These are phyloP conservation scores for Amblyjoppa proteus DNA, from an alignment of 2,888 invertebrate genomes.

Conservation along the genomic window DNA sequence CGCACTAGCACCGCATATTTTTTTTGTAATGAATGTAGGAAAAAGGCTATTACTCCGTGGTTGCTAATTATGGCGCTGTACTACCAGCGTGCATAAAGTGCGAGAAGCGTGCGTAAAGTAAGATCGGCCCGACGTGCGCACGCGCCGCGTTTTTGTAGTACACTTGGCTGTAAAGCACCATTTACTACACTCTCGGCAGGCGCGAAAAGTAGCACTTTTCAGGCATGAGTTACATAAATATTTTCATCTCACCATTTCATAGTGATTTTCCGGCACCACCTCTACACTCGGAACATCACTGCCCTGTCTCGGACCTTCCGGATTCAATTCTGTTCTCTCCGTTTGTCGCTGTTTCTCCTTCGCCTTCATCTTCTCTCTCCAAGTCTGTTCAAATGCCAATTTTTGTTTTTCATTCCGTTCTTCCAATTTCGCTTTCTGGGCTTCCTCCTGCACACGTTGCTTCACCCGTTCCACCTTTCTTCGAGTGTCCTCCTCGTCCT, in stretches of 20 bases:
- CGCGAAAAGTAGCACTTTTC: too few relatives aligned
- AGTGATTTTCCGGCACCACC: slow-evolving; percentile 1
- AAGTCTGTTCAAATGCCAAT: neutral
- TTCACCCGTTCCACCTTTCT: slow-evolving; percentile 38
- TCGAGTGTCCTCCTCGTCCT: slow-evolving; percentile 2
- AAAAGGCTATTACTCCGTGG: too few relatives aligned
- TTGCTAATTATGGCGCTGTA: too few relatives aligned
- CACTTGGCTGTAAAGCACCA: too few relatives aligned
- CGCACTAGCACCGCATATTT: too few relatives aligned
- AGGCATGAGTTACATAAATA: neutral
- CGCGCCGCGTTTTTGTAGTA: too few relatives aligned
- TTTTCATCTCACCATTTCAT: slow-evolving; percentile 35
- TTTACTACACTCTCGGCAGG: too few relatives aligned
- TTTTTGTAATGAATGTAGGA: too few relatives aligned
- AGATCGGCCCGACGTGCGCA: too few relatives aligned
- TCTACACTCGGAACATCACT: slow-evolving; percentile 23
- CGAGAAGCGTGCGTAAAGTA: too few relatives aligned
- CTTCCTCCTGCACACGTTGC: slow-evolving; percentile 46
- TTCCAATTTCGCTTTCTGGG: slow-evolving; percentile 1
- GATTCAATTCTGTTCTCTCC: slow-evolving; percentile 64
- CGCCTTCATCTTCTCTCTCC: slow-evolving; percentile 28
- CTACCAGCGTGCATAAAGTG: too few relatives aligned
- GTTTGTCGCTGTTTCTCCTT: slow-evolving; percentile 44
- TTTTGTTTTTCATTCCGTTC: slow-evolving; percentile 39
- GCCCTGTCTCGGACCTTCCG: slow-evolving; percentile 44